Evolutionary conservation across 2,797 vertebrate genomes (phyloP), one percentile per base, ranked within the genome.

Genomic region (Xyrichtys novacula): DNA sequence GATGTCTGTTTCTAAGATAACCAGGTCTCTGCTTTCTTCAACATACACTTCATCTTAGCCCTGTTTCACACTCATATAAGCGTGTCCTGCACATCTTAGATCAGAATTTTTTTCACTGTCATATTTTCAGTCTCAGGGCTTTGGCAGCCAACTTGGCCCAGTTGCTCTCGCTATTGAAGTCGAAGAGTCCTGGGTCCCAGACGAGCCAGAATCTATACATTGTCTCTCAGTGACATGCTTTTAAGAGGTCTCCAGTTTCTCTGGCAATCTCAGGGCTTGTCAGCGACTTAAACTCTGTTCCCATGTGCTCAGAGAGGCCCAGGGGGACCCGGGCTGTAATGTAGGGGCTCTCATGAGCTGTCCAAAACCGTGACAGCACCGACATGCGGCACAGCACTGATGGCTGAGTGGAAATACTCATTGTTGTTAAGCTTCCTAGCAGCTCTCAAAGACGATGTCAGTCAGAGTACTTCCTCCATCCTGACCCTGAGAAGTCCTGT

Each of bases 271-370:
- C 57, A 65, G 55, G 22, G 34, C 60, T 49, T 20, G 38, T 70
- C 12, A n/a, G 65, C 56, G n/a, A 48, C 75, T 84, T 38, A 39
- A 40, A 73, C 76, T 85, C 73, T 59, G 72, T 83, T 87, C 76
- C 78, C 76, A 73, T 78, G 81, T 83, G 81, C 55, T 85, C 75
- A 81, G 70, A 81, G 80, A 86, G 78, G 82, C 78, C 80, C 70
- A 1, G 72, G 80, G 70, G 72, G 71, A 71, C 78, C 76, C 44
- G 76, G 75, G 28, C 73, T 80, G 66, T 67, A 72, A 80, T 60
- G 71, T 46, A 48, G 47, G 42, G 81, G 74, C 46, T 67, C 74
- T 76, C 44, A 11, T 16, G 32, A 78, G 68, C 70, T 46, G 42
- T 77, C 71, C 63, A 82, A 88, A 80, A 66, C 44, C 19, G 59